Evolutionary conservation across 2,113 vertebrate genomes (phyloP).

Genomic region (Cichladusa arquata): DNA sequence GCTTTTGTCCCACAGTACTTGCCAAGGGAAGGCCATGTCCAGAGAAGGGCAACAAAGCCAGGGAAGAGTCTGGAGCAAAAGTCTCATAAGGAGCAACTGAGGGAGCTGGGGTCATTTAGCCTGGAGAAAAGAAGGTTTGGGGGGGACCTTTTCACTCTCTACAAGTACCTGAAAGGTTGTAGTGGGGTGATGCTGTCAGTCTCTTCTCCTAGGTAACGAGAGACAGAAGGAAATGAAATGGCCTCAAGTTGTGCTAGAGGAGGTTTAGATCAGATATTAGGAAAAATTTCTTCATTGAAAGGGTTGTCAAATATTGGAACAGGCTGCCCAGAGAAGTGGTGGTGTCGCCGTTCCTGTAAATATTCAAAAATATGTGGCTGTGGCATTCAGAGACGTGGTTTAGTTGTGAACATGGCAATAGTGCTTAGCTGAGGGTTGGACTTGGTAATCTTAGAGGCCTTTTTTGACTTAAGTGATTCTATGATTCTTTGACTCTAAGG

Average conservation of each 20-base stretch:
- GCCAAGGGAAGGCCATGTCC: not conserved
- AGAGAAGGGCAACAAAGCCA: not conserved
- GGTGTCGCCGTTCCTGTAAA: not conserved
- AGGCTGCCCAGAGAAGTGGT: not conserved
- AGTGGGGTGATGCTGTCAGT: not conserved
- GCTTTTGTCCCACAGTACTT: not conserved
- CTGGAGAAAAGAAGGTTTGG: not conserved
- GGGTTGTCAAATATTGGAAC: not conserved
- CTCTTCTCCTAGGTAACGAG: not conserved
- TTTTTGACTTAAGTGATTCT: not conserved
- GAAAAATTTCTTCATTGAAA: not conserved
- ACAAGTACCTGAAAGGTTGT: not conserved
- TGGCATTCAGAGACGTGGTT: not conserved
- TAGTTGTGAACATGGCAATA: not conserved
- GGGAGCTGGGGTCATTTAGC: not conserved
- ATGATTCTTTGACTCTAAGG: not conserved
- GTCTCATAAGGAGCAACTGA: not conserved
- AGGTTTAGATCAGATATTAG: not conserved
- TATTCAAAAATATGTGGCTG: not conserved
- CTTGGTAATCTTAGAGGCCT: not conserved
- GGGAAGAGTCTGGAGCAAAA: not conserved
- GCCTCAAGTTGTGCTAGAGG: not conserved
- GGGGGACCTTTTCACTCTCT: not conserved
- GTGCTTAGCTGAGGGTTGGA: not conserved
- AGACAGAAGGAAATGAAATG: not conserved